Conservation (phyloP, 2,113 vertebrate species). For the Spilogale gracilis region DNA sequence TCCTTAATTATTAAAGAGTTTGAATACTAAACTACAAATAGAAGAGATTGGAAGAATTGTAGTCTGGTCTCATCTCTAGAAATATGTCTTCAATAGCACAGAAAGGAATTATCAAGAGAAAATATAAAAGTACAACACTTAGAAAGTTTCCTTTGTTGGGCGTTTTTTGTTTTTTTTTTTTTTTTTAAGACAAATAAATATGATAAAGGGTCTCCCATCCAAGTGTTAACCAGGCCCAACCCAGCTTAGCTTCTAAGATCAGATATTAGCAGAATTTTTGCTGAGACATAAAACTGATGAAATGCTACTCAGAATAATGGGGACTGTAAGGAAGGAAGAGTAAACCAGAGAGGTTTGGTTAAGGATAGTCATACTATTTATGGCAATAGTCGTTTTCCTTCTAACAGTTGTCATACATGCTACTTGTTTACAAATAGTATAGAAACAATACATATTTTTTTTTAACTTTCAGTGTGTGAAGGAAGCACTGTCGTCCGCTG, state of each 20-base stretch:
- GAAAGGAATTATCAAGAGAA: background rate
- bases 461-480: background rate
- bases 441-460: background rate
- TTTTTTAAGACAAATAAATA: background rate
- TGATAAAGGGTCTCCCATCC: background rate
- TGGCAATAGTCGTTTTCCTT: background rate
- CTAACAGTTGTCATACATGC: background rate
- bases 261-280: background rate
- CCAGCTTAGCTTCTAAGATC: too few relatives aligned
- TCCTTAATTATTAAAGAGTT: background rate
- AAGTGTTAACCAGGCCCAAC: too few relatives aligned
- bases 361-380: background rate
- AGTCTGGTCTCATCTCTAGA: background rate
- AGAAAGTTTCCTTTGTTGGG: background rate
- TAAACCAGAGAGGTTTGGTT: background rate
- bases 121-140: background rate
- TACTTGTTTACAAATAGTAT: background rate
- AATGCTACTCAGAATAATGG: background rate
- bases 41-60: background rate
- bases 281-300: background rate
- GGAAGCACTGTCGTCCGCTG: background rate
- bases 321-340: background rate
- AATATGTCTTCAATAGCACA: background rate
- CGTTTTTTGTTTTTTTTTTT: background rate
- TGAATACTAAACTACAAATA: constrained; percentile 11